Evolutionary conservation across 2,113 vertebrate genomes (phyloP), one percentile per base, ranked within the genome.

Genomic region (Mesitornis unicolor): DNA sequence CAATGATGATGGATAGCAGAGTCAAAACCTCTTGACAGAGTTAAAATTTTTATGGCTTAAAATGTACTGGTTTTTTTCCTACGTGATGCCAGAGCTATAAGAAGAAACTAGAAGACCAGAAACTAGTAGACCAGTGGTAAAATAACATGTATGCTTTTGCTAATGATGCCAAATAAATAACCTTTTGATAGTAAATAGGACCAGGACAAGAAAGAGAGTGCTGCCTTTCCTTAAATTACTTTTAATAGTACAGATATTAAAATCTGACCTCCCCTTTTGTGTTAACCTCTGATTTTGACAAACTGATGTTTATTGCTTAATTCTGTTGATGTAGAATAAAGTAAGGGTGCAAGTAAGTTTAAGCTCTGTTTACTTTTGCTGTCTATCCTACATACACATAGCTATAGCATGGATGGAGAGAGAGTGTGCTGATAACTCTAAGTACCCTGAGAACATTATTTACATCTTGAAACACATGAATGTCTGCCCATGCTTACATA

Each of bases 351-450:
- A 56, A 59, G 20, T 28, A 78, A 33, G 5, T 68, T 85, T 79
- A 85, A 89, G 4, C 13, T 24, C 11, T 35, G 10, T 51, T 85
- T 79, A 73, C 15, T 87, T 85, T 89, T 87, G 11, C 43, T 63
- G 0, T 38, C 40, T 84, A 57, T 56, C 43, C 61, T 82, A 33
- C 8, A 31, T 43, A 45, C 9, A 73, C 4, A 17, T 60, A 60
- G 5, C 36, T 78, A 19, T 40, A 71, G 31, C 13, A 47, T 40
- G 53, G 9, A 12, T 77, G 42, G 57, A 80, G 31, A 53, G 31
- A 76, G 33, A 11, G 4, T 57, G 4, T 57, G 16, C 33, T 0
- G 0, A 21, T 22, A 81, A 25, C 54, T 77, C 0, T 40, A 69
- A 88, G 45, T 35, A 53, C 53, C 19, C n/a, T 78, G 45, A 35